Conservation (phyloP, 2,113 vertebrate species). For the Hoplias malabaricus region DNA sequence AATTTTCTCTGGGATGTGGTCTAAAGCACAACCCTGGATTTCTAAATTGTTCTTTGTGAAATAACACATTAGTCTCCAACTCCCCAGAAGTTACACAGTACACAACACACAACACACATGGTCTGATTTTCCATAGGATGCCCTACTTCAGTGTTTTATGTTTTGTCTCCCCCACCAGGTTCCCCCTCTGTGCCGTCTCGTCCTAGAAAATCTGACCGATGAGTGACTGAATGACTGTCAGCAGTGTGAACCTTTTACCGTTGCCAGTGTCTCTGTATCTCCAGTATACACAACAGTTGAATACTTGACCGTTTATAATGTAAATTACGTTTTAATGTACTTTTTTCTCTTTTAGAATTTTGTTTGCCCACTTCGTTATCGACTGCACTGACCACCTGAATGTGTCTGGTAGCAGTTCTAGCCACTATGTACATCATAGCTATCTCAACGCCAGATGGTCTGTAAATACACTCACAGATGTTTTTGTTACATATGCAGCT, state of each 20-base stretch:
- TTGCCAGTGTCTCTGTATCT: slow-evolving; percentile 41
- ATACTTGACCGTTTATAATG: slow-evolving; percentile 44
- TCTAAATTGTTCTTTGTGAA: no score
- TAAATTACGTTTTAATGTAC: not conserved
- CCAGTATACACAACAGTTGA: slow-evolving; percentile 43
- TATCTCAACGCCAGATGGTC: slow-evolving; percentile 49
- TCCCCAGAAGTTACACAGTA: no score
- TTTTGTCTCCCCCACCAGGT: slow-evolving; percentile 49
- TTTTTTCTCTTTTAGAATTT: not conserved
- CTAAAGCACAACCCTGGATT: no score
- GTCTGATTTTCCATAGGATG: no score
- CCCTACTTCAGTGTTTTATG: no score
- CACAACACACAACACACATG: no score
- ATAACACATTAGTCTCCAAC: no score
- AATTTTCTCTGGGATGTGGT: no score
- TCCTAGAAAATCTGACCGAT: slow-evolving; percentile 62
- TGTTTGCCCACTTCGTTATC: not conserved
- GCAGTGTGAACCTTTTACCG: not conserved
- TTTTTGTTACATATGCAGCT: slow-evolving; percentile 41
- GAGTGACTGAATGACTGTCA: slow-evolving; percentile 33
- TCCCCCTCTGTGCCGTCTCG: slow-evolving; percentile 50
- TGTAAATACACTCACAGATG: slow-evolving; percentile 53
- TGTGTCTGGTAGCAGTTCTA: slow-evolving; percentile 36
- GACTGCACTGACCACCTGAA: slow-evolving; percentile 16
- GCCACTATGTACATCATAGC: slow-evolving; percentile 49